Evolutionary conservation across 1,140 invertebrate genomes (phyloP), one percentile per base, ranked within the genome.

Genomic region (Nasonia giraulti): DNA sequence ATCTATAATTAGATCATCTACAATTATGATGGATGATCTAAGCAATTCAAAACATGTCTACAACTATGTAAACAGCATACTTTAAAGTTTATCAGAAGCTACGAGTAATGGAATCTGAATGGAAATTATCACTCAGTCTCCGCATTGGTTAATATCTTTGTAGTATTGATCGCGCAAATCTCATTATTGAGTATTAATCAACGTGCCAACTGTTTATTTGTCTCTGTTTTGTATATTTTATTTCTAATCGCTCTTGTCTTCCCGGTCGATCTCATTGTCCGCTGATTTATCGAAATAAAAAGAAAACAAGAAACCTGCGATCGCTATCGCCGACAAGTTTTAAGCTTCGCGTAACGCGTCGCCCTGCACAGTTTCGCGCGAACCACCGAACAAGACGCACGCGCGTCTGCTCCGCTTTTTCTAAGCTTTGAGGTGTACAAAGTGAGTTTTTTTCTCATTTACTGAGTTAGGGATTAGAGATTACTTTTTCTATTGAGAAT

Each of bases 291-390:
- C 20, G 47, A 33, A 66, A 23, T 17, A 23, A 40, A 79, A 47
- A 78, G 20, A 74, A 79, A 62, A 79, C 44, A 27, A 84, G 40
- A 69, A 66, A 74, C 10, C 69, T 17, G 37, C 33, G 83, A 80
- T 80, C 17, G n/a, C 68, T 84, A 84, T 84, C 73, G 73, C 73
- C 27, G 37, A 33, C 79, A 69, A 84, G 47, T 85, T 81, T 85
- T 81, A 81, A 81, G 80, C 84, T 85, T 55, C 79, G 73, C 73
- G 79, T 81, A 77, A 85, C 84, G 31, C 79, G 79, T 27, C 73
- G 79, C 55, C 73, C 84, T 76, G 79, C 78, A 78, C 84, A 85
- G 84, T 85, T 82, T 77, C 62, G 62, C 74, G 80, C 84, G 80
- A 85, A 66, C 80, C 80, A 69, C 33, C 84, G 80, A 14, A 37